phyloP scores from a whole-genome alignment of 2,888 invertebrate genomes.

The Oscheius sp. region DNA sequence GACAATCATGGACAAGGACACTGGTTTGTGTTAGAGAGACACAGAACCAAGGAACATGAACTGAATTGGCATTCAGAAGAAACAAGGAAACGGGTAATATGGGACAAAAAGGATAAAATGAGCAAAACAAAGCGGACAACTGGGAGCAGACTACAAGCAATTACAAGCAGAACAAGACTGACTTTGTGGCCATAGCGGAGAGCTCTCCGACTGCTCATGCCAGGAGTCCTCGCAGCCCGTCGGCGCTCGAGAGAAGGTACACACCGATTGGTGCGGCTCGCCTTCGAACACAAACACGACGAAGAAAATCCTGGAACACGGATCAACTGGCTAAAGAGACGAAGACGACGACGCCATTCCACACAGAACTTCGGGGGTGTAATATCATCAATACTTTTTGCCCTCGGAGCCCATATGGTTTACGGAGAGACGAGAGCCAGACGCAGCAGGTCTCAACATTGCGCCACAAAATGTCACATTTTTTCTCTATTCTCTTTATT shows the following conservation, averaged over 20 bases:
- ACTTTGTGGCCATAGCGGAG: constrained; percentile 26
- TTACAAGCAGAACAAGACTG: constrained; percentile 5
- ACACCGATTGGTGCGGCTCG: constrained; percentile 18
- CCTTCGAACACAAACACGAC: constrained; percentile 17
- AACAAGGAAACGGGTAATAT: background rate
- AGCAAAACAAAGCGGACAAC: background rate
- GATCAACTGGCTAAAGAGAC: background rate
- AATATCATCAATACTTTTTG: constrained; percentile 31
- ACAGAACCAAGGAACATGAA: background rate
- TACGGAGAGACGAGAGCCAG: constrained; percentile 21
- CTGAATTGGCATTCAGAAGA: background rate
- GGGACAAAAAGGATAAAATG: background rate
- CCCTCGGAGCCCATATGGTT: constrained; percentile 17
- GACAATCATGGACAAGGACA: background rate
- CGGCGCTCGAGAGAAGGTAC: constrained; percentile 1
- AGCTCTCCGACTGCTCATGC: constrained; percentile 29
- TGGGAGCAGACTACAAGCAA: background rate
- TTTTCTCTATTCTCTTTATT: background rate
- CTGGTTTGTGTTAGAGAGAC: background rate
- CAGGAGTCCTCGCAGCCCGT: background rate
- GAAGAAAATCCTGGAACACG: constrained; percentile 14
- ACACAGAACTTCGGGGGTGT: constrained; percentile 3
- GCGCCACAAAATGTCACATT: background rate
- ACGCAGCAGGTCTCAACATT: background rate
- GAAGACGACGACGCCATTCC: constrained; percentile 10